Base-by-base conservation (phyloP, 2,888 invertebrate genomes). In the Zaprionus obscuricornis region DNA sequence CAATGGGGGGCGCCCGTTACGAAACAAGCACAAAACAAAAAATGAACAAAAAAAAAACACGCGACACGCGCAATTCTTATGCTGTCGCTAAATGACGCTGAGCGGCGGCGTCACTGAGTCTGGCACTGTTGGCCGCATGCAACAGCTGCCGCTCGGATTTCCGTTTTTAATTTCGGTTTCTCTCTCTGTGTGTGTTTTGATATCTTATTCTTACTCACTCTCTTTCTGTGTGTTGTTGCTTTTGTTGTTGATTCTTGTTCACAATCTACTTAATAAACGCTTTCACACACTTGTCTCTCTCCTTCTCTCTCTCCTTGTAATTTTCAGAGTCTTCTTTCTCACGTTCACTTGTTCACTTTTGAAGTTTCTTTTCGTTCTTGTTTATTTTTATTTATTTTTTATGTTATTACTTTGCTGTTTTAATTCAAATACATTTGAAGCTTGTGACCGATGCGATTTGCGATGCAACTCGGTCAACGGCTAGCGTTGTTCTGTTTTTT, bases 401-500 rank as follows among this genome's bases (percentile, higher is more conserved):
- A n/a, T 13, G 20, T 20, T 36, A 8, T 8, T 26, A 13, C n/a
- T n/a, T n/a, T n/a, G n/a, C n/a, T n/a, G n/a, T n/a, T n/a, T n/a
- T n/a, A n/a, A n/a, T n/a, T n/a, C n/a, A n/a, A n/a, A n/a, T n/a
- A n/a, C n/a, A n/a, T n/a, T n/a, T 13, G 2, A 42, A 42, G 43
- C 27, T 29, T 37, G 45, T 33, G 40, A 67, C 68, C 42, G 46
- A 33, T 64, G 65, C 70, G 74, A 54, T 40, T 33, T 60, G 62
- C 81, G 79, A 64, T 81, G 76, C 83, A 78, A 76, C 85, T 76
- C 83, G 76, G 78, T 81, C 85, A 86, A 83, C 79, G 76, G 70
- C 68, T 76, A 76, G 64, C 76, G 86, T 69, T 72, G 65, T 71
- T 86, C 83, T 85, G 85, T 77, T 72, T 43, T 54, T 51, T 59